These are phyloP conservation scores for Myzus persicae DNA, from an alignment of 1,140 invertebrate genomes.

Conservation along the genomic window DNA sequence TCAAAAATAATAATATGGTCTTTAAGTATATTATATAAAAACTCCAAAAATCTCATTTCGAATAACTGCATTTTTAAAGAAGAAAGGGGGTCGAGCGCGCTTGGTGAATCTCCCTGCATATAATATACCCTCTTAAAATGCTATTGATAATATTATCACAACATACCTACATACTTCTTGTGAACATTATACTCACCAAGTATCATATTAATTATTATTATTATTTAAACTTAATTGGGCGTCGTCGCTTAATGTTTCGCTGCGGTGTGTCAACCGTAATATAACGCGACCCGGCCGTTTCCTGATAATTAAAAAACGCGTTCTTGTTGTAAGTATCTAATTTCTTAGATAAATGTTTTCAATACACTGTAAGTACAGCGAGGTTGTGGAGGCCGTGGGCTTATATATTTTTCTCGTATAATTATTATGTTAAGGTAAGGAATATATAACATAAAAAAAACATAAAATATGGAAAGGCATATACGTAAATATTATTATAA, in stretches of 20 bases:
- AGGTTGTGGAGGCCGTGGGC: too few species aligned
- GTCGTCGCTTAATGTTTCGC: background rate
- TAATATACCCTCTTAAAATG: background rate
- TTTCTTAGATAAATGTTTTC: background rate
- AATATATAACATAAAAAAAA: background rate
- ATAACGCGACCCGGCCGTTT: background rate
- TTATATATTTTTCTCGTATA: background rate
- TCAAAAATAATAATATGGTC: background rate
- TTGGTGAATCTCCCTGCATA: too few species aligned
- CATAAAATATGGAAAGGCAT: background rate
- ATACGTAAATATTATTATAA: conserved; percentile 7
- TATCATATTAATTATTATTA: background rate
- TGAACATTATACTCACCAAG: background rate
- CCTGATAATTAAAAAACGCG: background rate
- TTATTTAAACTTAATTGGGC: background rate
- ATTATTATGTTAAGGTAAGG: background rate
- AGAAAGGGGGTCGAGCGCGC: too few species aligned
- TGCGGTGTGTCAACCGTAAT: background rate
- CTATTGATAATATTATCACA: background rate
- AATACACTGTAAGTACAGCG: background rate
- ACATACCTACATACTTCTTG: background rate
- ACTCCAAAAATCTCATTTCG: too few species aligned
- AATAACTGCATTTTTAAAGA: too few species aligned
- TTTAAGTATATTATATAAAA: background rate
- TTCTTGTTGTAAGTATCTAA: background rate